phyloP scores from a whole-genome alignment of 2,797 vertebrate species.

The Macropodus opercularis region DNA sequence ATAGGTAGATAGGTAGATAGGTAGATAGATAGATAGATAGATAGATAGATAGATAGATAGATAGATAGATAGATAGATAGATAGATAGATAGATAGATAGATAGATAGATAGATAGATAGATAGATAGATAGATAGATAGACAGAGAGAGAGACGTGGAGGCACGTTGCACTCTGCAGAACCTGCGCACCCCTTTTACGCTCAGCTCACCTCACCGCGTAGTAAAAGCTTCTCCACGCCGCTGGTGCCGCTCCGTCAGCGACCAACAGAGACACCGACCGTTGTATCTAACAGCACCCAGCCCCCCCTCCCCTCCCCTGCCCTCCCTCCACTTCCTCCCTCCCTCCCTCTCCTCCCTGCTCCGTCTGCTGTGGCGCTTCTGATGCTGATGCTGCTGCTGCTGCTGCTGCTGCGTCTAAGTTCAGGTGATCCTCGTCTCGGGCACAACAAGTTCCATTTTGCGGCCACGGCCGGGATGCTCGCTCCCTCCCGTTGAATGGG shows the following conservation, averaged over 20 bases:
- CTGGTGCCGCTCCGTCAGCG: conserved; percentile 22
- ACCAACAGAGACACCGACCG: not conserved
- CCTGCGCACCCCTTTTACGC: conserved; percentile 48
- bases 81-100: conserved; percentile 25
- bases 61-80: conserved; percentile 17
- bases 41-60: conserved; percentile 33
- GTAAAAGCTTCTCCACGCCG: conserved; percentile 30
- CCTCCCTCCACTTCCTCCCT: not conserved
- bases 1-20: too few species aligned
- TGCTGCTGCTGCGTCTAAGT: conserved; percentile 62
- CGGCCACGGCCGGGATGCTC: conserved; percentile 42
- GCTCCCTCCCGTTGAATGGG: conserved; percentile 68
- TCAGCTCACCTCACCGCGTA: conserved; percentile 39
- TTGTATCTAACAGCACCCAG: conserved; percentile 2
- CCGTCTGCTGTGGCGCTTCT: conserved; percentile 42
- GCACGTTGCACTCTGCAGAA: conserved; percentile 73
- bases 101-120: conserved; percentile 23
- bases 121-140: conserved; percentile 32
- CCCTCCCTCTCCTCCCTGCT: not conserved
- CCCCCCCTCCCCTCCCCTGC: not conserved
- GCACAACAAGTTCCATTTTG: conserved; percentile 58
- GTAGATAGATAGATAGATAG: conserved; percentile 19
- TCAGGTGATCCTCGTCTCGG: conserved; percentile 45
- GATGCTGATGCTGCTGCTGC: conserved; percentile 67
- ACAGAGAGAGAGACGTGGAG: conserved; percentile 22